A percentile compares a stretch with the other conserved stretches of the same genome.
These are phyloP conservation scores for Heliconius congener DNA, from an alignment of 1,140 invertebrate genomes.

Conservation along the genomic window DNA sequence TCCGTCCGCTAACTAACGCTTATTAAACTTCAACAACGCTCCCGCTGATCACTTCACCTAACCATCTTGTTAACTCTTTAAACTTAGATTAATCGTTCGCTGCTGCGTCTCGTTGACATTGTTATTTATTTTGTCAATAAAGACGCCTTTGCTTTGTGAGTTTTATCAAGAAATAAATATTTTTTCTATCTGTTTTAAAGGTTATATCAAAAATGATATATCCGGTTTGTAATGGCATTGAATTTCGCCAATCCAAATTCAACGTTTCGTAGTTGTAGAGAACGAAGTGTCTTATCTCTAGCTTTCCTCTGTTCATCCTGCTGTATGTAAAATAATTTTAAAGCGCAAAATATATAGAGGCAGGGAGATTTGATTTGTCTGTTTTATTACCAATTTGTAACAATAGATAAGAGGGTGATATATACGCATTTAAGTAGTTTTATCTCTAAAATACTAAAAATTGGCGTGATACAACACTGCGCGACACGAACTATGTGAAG, in stretches of 20 bases:
- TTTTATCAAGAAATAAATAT: background rate
- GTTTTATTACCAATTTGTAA: background rate
- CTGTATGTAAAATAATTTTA: no score
- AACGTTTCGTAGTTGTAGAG: no score
- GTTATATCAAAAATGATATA: no score
- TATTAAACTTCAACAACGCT: conserved; percentile 79
- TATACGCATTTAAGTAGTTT: conserved; percentile 2
- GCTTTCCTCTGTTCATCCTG: no score
- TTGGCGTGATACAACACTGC: conserved; percentile 49
- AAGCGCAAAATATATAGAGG: no score
- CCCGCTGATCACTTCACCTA: conserved; percentile 79
- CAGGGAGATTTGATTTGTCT: no score
- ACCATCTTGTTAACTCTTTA: conserved; percentile 77
- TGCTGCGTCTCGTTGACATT: conserved; percentile 46
- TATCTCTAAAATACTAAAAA: conserved; percentile 17
- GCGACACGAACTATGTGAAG: conserved; percentile 63
- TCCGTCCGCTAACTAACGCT: conserved; percentile 74
- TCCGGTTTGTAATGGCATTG: no score
- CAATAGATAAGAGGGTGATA: background rate
- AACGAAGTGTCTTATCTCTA: no score
- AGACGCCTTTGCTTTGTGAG: conserved; percentile 30
- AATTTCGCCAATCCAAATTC: no score
- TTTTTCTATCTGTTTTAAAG: no score
- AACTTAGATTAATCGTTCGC: conserved; percentile 79
- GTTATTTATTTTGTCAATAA: conserved; percentile 65